Conservation (phyloP, 2,888 invertebrate species). For the Chymomyza procnemis region DNA sequence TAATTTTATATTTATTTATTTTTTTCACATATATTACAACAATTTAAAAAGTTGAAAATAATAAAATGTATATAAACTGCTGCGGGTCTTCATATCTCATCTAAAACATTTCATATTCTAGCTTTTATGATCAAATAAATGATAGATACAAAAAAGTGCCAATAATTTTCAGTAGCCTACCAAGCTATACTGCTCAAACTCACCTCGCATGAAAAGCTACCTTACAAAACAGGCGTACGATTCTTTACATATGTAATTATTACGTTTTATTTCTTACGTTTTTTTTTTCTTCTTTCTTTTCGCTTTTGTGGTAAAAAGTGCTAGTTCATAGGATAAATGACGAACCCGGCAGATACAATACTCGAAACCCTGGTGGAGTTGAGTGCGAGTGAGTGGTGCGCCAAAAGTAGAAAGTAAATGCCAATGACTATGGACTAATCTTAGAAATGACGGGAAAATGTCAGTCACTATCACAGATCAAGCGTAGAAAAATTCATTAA, state of each 20-base stretch:
- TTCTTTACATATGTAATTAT: conserved; percentile 63
- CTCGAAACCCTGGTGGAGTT: not conserved
- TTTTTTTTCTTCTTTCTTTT: not conserved
- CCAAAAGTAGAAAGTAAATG: conserved; percentile 64
- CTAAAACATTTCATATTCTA: no score
- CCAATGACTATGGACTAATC: conserved; percentile 68
- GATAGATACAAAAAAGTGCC: no score
- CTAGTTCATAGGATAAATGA: conserved; percentile 60
- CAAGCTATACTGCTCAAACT: no score
- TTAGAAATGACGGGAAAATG: conserved; percentile 65
- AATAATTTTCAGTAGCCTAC: no score
- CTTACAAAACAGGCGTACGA: conserved; percentile 47
- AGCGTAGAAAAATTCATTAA: conserved; percentile 75
- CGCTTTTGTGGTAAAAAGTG: conserved; percentile 50
- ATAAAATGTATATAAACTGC: no score
- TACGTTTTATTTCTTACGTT: conserved; percentile 42
- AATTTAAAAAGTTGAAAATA: no score
- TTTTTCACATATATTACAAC: no score
- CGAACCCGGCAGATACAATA: conserved; percentile 23
- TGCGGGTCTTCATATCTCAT: no score
- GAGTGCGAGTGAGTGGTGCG: not conserved
- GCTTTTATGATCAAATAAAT: no score
- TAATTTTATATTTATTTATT: no score
- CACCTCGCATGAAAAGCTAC: conserved; percentile 33
- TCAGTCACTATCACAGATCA: conserved; percentile 73